Evolutionary conservation across 2,113 vertebrate species (phyloP).

Genomic region (Bungarus multicinctus): DNA sequence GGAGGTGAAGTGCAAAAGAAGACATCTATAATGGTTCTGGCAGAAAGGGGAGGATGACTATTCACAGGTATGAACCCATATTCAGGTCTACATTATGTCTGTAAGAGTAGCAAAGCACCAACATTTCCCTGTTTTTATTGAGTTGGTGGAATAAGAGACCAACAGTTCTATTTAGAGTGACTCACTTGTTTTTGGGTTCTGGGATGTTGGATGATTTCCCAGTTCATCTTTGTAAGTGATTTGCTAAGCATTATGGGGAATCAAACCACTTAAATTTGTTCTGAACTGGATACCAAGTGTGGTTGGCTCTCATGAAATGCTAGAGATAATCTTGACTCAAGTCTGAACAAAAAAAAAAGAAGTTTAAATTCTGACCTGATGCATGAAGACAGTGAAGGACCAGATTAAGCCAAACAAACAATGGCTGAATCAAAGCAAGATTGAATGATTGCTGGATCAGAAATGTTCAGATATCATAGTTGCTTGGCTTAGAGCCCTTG

Average conservation of each 20-base stretch:
- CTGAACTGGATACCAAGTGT: background rate
- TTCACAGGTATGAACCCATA: background rate
- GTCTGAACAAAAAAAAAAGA: background rate
- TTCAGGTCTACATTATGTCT: background rate
- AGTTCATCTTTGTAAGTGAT: background rate
- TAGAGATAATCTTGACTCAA: background rate
- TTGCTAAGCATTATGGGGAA: background rate
- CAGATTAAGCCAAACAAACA: background rate
- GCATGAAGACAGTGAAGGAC: background rate
- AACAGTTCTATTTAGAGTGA: background rate
- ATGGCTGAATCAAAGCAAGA: background rate
- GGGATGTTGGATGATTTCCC: background rate
- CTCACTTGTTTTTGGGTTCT: background rate
- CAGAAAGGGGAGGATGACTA: background rate
- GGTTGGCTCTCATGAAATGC: background rate
- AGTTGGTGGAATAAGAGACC: background rate
- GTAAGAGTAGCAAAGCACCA: background rate
- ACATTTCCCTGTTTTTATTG: background rate
- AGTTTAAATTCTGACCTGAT: background rate
- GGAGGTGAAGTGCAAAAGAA: background rate
- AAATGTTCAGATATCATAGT: background rate
- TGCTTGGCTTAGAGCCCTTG: background rate
- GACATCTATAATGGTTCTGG: background rate
- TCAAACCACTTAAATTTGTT: background rate
- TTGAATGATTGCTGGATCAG: background rate